These are phyloP conservation scores for Hormaphis cornu DNA, from an alignment of 1,140 invertebrate genomes.

Conservation along the genomic window DNA sequence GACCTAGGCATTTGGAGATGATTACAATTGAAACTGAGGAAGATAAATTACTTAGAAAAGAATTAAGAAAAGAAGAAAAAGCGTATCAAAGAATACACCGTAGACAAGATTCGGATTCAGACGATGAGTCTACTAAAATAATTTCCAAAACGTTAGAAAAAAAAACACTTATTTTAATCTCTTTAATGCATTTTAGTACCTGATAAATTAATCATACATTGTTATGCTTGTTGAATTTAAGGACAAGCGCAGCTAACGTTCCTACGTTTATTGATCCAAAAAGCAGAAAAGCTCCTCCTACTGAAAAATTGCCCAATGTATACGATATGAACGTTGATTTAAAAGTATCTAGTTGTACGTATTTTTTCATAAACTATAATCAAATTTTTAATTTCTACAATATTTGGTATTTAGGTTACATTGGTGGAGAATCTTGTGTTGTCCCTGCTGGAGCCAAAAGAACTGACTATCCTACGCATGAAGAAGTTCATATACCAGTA, in stretches of 20 bases:
- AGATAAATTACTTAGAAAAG: constrained; percentile 70
- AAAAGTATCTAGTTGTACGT: constrained; percentile 53
- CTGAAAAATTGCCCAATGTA: constrained; percentile 62
- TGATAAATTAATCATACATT: constrained; percentile 25
- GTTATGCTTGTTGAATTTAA: constrained; percentile 31
- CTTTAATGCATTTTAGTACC: neutral
- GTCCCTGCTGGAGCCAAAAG: constrained; percentile 67
- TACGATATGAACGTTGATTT: constrained; percentile 65
- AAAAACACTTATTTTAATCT: constrained; percentile 31
- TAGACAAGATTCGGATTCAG: constrained; percentile 45
- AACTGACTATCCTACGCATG: constrained; percentile 61
- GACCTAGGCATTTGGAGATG: constrained; percentile 57
- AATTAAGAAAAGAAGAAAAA: constrained; percentile 82
- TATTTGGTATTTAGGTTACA: constrained; percentile 51
- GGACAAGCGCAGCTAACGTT: constrained; percentile 1
- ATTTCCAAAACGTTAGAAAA: constrained; percentile 43
- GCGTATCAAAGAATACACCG: constrained; percentile 55
- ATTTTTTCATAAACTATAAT: constrained; percentile 6
- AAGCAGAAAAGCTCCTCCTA: neutral
- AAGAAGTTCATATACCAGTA: constrained; percentile 81
- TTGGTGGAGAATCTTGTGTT: constrained; percentile 67
- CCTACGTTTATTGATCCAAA: constrained; percentile 13
- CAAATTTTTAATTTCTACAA: constrained; percentile 19
- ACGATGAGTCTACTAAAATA: constrained; percentile 48
- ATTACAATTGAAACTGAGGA: constrained; percentile 74